Evolutionary conservation across 2,113 vertebrate species (phyloP).

Genomic region (Heptranchias perlo): DNA sequence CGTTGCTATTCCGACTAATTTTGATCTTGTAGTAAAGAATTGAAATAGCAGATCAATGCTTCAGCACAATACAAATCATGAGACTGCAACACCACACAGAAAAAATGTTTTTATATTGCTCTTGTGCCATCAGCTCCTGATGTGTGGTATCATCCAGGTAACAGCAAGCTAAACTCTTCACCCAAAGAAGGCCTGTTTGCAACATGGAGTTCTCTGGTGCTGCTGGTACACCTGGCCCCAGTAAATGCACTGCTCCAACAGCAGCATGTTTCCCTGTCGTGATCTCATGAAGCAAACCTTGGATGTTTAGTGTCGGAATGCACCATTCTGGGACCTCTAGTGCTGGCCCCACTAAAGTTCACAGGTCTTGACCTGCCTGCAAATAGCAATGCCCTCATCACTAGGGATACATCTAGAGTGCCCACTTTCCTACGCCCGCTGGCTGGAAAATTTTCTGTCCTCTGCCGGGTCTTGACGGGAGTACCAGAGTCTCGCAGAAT

Average conservation of each 20-base stretch:
- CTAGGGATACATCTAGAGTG: not conserved
- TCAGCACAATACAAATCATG: not conserved
- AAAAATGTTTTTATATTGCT: not conserved
- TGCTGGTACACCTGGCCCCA: not conserved
- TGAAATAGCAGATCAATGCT: conserved; percentile 2
- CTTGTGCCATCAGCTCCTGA: not conserved
- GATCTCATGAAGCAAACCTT: not conserved
- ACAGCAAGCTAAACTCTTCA: not conserved
- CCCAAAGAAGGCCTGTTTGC: not conserved
- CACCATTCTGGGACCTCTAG: not conserved
- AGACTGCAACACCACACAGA: not conserved
- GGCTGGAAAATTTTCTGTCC: not conserved
- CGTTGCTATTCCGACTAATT: not conserved
- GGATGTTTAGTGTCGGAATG: not conserved
- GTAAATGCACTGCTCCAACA: not conserved
- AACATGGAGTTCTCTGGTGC: not conserved
- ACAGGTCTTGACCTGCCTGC: not conserved
- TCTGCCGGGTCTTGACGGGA: not conserved
- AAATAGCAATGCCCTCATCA: not conserved
- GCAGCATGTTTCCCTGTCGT: not conserved
- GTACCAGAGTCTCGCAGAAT: not conserved
- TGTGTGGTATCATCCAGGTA: not conserved
- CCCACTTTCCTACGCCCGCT: not conserved
- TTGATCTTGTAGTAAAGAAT: not conserved
- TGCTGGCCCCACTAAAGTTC: not conserved